Percentiles rank a stretch among this genome's conserved stretches.
Conservation (phyloP, 1,140 invertebrate genomes). For the Planococcus citri region DNA sequence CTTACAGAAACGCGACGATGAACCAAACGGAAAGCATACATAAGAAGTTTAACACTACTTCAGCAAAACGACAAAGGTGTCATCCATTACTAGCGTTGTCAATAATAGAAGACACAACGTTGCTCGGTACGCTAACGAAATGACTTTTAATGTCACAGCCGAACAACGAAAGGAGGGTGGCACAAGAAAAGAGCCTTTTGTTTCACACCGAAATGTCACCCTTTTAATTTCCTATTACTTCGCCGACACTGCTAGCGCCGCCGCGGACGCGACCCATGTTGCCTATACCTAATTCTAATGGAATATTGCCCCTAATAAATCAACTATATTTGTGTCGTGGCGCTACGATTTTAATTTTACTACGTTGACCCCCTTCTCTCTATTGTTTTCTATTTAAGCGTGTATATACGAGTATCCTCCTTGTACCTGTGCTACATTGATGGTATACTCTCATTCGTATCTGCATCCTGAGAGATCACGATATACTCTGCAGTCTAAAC, state of each 20-base stretch:
- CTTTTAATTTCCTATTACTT: constrained; percentile 8
- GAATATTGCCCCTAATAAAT: constrained; percentile 7
- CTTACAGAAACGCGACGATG: background rate
- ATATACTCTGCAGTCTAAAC: too few species aligned
- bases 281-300: background rate
- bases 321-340: background rate
- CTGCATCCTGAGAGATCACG: too few species aligned
- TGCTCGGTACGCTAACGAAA: background rate
- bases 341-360: background rate
- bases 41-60: constrained; percentile 7
- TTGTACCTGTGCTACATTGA: too few species aligned
- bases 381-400: constrained; percentile 5
- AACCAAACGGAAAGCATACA: background rate
- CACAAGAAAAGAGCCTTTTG: background rate
- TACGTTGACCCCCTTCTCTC: background rate
- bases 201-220: constrained; percentile 1
- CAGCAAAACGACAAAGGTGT: background rate
- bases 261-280: too few species aligned
- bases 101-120: background rate
- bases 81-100: constrained; percentile 5
- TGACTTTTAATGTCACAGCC: constrained; percentile 3
- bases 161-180: background rate
- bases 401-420: too few species aligned
- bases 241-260: background rate
- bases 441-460: too few species aligned